phyloP scores from a whole-genome alignment of 2,888 invertebrate species.

The Helobdella robusta region DNA sequence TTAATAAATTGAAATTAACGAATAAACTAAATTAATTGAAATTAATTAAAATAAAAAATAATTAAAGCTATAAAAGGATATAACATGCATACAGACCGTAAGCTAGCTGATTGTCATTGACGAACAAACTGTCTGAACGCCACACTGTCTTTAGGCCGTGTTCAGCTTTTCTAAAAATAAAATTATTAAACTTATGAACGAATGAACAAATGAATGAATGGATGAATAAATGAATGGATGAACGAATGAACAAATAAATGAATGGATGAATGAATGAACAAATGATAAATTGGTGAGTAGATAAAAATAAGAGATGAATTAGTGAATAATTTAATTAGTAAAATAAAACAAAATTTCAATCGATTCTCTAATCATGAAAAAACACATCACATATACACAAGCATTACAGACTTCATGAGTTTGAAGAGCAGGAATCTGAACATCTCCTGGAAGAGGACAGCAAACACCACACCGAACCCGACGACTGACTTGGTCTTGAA shows the following conservation, averaged over 20 bases:
- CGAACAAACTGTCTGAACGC: conserved; percentile 42
- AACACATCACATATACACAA: not conserved
- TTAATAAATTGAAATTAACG: not conserved
- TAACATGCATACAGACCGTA: not conserved
- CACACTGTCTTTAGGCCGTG: conserved; percentile 80
- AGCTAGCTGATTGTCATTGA: conserved; percentile 61
- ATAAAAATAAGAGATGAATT: not conserved
- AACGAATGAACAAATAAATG: no score
- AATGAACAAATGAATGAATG: no score
- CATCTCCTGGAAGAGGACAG: conserved; percentile 80
- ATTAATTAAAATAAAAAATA: not conserved
- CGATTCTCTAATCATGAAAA: not conserved
- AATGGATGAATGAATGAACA: no score
- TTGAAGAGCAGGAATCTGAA: conserved; percentile 57
- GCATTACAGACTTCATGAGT: conserved; percentile 50
- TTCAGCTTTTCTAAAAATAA: conserved; percentile 64
- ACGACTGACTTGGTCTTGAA: conserved; percentile 67
- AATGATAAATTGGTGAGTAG: no score
- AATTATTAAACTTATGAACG: no score
- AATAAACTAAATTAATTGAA: not conserved
- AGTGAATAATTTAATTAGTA: not conserved
- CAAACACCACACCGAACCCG: conserved; percentile 77
- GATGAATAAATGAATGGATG: no score
- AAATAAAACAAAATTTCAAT: not conserved
- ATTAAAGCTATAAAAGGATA: not conserved